Evolutionary conservation across 2,888 invertebrate species (phyloP), one percentile per base, ranked within the genome.

Genomic region (Aelia acuminata): DNA sequence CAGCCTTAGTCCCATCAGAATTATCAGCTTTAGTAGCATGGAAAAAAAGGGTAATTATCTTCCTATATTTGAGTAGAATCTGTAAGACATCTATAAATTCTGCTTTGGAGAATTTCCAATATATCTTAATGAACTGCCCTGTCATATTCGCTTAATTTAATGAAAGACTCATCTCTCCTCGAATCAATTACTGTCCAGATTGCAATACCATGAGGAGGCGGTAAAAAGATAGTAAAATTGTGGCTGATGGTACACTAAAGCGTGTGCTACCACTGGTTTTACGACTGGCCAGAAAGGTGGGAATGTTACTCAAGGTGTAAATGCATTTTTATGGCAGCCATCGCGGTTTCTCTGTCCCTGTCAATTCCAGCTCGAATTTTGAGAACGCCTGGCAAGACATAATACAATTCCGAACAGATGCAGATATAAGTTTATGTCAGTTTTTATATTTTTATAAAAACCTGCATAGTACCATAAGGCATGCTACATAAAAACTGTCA

Each of bases 251-350:
- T 70, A 18, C 63, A 70, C 63, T 70, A 70, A 70, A 70, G 35
- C 18, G 31, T 70, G 35, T 70, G 63, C 35, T 70, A 70, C 63
- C 63, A 70, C 63, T 18, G 31, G 31, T 35, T 70, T 70, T 70
- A 70, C 63, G 63, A 35, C 31, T 18, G 31, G 20, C 31, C 35
- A 31, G 5, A 70, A 31, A 70, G 63, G 18, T 70, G 63, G 18
- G 18, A 70, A 70, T 70, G 35, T 70, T 70, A 70, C 63, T 70
- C 63, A 70, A 70, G 63, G 63, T 70, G 63, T 70, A 70, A 70
- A 70, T 70, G 31, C 35, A 70, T 35, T 35, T 70, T 70, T 70
- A 70, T 35, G 7, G 63, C 18, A 7, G 63, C 63, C 31, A 70
- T 70, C 63, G 63, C 18, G 31, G 63, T 70, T 70, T 18, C 63